Conservation (phyloP, 2,888 invertebrate species). For the Watsonalla cultraria region DNA sequence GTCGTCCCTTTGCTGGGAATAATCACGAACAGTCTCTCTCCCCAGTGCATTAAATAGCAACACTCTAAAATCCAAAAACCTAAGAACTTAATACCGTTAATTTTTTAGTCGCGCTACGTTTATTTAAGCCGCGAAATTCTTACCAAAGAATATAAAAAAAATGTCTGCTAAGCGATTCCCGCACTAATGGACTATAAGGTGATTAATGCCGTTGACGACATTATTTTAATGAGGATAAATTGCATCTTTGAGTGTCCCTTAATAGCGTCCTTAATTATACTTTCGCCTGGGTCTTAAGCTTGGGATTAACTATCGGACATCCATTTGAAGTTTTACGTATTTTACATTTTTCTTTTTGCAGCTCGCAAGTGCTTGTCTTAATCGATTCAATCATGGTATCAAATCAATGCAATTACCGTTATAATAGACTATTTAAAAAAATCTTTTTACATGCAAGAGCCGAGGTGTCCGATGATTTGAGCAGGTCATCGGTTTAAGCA, state of each 20-base stretch:
- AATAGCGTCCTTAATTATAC: constrained; percentile 60
- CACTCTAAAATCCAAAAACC: neutral
- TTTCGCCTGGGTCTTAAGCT: constrained; percentile 42
- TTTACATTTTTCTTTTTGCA: neutral
- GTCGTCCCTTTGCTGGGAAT: too few relatives aligned
- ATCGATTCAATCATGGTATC: too few relatives aligned
- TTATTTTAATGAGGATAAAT: constrained; percentile 73
- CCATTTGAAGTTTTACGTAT: constrained; percentile 1
- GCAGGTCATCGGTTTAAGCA: too few relatives aligned
- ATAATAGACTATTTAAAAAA: too few relatives aligned
- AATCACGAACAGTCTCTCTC: too few relatives aligned
- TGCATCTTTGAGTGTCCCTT: constrained; percentile 60
- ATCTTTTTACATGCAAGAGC: too few relatives aligned
- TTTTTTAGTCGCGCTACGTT: neutral
- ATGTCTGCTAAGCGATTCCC: constrained; percentile 47
- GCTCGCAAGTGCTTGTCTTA: neutral
- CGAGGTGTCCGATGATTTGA: too few relatives aligned
- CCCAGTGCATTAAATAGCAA: neutral
- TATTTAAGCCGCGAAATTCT: neutral
- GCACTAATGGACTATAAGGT: constrained; percentile 62
- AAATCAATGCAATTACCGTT: too few relatives aligned
- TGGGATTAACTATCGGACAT: constrained; percentile 34
- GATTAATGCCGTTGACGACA: constrained; percentile 64
- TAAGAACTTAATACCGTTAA: neutral
- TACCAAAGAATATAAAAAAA: constrained; percentile 35